A percentile compares a stretch with the other conserved stretches of the same genome.
Evolutionary conservation across 2,888 invertebrate genomes (phyloP).

Genomic region (Cosmopolites sordidus): DNA sequence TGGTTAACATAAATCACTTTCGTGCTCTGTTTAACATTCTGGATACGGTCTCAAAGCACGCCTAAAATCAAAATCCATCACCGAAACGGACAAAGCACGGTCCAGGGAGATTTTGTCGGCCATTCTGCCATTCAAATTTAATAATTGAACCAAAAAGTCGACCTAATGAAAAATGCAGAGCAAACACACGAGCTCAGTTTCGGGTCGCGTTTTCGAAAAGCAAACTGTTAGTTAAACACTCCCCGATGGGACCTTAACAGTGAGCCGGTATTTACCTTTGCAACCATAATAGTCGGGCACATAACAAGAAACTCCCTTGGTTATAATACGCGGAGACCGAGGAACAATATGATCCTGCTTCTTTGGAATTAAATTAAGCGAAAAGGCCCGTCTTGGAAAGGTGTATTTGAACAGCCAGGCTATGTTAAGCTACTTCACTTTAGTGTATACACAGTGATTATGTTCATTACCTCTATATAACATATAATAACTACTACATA

Average conservation of each 20-base stretch:
- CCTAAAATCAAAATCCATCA: too few species aligned
- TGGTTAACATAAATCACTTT: too few species aligned
- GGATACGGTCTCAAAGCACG: too few species aligned
- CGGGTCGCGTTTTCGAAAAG: slow-evolving; percentile 17
- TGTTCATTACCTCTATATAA: too few species aligned
- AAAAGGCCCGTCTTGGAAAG: slow-evolving; percentile 14
- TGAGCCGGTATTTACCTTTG: slow-evolving; percentile 26
- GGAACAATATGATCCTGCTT: slow-evolving; percentile 22
- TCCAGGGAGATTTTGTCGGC: neutral
- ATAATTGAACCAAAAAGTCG: slow-evolving; percentile 22
- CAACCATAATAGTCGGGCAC: slow-evolving; percentile 25
- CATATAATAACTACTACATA: too few species aligned
- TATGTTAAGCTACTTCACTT: neutral
- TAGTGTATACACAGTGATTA: too few species aligned
- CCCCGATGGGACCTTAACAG: slow-evolving; percentile 22
- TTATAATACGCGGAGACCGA: slow-evolving; percentile 24
- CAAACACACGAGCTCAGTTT: slow-evolving; percentile 19
- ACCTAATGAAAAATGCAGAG: slow-evolving; percentile 21
- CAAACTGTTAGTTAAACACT: slow-evolving; percentile 25
- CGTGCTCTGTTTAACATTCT: too few species aligned
- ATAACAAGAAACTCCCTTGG: slow-evolving; percentile 24
- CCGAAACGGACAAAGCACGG: too few species aligned
- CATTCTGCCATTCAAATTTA: slow-evolving; percentile 17
- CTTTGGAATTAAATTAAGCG: slow-evolving; percentile 25
- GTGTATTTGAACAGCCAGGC: slow-evolving; percentile 6